Conservation (phyloP, 1,140 invertebrate species). For the Stenopsyche tienmushanensis region DNA sequence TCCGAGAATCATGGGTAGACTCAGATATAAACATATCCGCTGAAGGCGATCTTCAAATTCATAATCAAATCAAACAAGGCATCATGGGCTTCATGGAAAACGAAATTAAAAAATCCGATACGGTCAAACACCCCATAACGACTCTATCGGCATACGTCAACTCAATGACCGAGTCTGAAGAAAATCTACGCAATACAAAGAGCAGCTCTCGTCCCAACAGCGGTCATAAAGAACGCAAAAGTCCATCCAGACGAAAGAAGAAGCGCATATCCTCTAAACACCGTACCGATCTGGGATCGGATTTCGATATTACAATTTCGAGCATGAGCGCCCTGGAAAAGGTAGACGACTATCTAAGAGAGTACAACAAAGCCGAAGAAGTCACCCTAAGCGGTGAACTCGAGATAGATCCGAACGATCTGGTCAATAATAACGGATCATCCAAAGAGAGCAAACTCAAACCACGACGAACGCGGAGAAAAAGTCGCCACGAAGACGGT, state of each 20-base stretch:
- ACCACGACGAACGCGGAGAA: slow-evolving; percentile 47
- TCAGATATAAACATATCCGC: slow-evolving; percentile 56
- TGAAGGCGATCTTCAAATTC: slow-evolving; percentile 57
- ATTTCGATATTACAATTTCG: slow-evolving; percentile 55
- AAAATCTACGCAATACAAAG: slow-evolving; percentile 51
- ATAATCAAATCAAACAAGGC: slow-evolving; percentile 60
- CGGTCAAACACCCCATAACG: slow-evolving; percentile 50
- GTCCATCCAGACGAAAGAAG: slow-evolving; percentile 54
- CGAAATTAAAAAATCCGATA: slow-evolving; percentile 58
- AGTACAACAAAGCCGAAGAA: slow-evolving; percentile 55
- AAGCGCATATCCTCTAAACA: slow-evolving; percentile 54
- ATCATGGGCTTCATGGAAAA: slow-evolving; percentile 61
- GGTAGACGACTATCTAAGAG: slow-evolving; percentile 56
- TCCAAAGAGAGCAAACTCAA: slow-evolving; percentile 51
- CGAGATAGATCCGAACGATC: slow-evolving; percentile 54
- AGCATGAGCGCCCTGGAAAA: slow-evolving; percentile 56
- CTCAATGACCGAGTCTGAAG: slow-evolving; percentile 51
- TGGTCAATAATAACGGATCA: slow-evolving; percentile 52
- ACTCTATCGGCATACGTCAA: slow-evolving; percentile 52
- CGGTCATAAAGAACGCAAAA: slow-evolving; percentile 53
- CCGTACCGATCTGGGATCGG: slow-evolving; percentile 51
- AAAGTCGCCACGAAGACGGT: slow-evolving; percentile 48
- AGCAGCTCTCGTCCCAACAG: slow-evolving; percentile 50
- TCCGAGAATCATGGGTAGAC: slow-evolving; percentile 51
- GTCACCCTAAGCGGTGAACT: slow-evolving; percentile 55